Base-by-base conservation (phyloP, 1,140 invertebrate genomes). In the Drosophila jambulina region DNA sequence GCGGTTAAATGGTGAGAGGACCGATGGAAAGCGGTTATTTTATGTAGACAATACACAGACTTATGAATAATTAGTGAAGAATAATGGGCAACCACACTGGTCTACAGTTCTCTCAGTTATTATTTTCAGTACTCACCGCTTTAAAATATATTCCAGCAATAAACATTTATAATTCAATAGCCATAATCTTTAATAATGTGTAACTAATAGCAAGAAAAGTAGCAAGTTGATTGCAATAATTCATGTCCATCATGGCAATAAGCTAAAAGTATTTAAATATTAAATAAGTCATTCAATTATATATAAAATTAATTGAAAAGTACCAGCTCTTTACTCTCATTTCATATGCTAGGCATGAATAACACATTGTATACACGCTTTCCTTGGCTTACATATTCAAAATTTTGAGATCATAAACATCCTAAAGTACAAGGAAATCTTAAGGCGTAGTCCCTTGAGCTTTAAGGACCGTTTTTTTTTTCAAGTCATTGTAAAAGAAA, bases 31-130 rank as follows among this genome's bases (percentile, higher is more conserved):
- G 46, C 6, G n/a, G 15, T 42, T 45, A 34, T 53, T 56, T 29
- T 48, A 68, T 36, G 34, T 29, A 15, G 15, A 69, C 38, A 69
- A 38, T 57, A 27, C 12, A 25, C 23, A 40, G 34, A 38, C 42
- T 10, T 27, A 57, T 71, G 68, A 72, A 72, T 70, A 72, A 40
- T 72, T 70, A 70, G n/a, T 21, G 23, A 40, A 19, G 29, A 34
- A 43, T 65, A 46, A 65, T 61, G 21, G 29, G 2, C 13, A 10
- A 10, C 15, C 32, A 23, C 15, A 36, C 21, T 23, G 27, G n/a
- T 10, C n/a, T 1, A 29, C 48, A n/a, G n/a, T n/a, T 4, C 9
- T 27, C 4, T n/a, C 17, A 19, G 19, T 29, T 12, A 13, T 13
- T 19, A 19, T 54, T 23, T 34, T 2, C 19, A 21, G 3, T 15